Evolutionary conservation across 2,797 vertebrate genomes (phyloP).

Genomic region (Melopsittacus undulatus): DNA sequence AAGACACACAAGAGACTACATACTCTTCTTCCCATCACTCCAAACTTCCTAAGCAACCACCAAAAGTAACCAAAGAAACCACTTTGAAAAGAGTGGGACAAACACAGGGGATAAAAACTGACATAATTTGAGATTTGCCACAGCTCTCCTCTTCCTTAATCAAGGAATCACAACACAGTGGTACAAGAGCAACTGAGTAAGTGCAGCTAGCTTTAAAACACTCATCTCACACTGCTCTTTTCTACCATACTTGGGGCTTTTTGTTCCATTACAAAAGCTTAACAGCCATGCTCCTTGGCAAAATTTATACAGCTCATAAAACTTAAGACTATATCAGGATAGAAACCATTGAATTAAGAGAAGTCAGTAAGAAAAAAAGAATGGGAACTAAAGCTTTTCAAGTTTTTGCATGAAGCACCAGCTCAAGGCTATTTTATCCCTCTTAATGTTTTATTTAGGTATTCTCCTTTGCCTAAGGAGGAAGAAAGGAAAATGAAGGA

Average conservation of each 20-base stretch:
- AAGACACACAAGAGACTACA: neutral
- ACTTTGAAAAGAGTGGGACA: neutral
- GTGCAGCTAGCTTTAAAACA: neutral
- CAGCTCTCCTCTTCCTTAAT: neutral
- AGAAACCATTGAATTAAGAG: neutral
- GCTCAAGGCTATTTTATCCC: constrained; percentile 17
- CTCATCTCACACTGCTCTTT: neutral
- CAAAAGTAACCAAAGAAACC: neutral
- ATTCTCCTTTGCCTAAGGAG: constrained; percentile 14
- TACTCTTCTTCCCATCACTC: neutral
- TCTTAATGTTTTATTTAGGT: constrained; percentile 27
- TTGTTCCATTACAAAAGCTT: neutral
- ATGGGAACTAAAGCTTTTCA: neutral
- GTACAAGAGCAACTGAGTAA: neutral
- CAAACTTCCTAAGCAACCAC: neutral
- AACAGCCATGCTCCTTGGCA: neutral
- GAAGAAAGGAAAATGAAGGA: neutral
- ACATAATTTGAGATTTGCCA: neutral
- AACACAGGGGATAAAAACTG: neutral
- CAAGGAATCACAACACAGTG: neutral
- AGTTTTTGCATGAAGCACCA: neutral
- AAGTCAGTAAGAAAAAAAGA: neutral
- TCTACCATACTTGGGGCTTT: neutral
- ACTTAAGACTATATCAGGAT: neutral
- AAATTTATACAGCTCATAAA: neutral